Percentiles rank a stretch among this genome's conserved stretches.
phyloP scores from a whole-genome alignment of 1,140 invertebrate species.

The Eciton burchellii region DNA sequence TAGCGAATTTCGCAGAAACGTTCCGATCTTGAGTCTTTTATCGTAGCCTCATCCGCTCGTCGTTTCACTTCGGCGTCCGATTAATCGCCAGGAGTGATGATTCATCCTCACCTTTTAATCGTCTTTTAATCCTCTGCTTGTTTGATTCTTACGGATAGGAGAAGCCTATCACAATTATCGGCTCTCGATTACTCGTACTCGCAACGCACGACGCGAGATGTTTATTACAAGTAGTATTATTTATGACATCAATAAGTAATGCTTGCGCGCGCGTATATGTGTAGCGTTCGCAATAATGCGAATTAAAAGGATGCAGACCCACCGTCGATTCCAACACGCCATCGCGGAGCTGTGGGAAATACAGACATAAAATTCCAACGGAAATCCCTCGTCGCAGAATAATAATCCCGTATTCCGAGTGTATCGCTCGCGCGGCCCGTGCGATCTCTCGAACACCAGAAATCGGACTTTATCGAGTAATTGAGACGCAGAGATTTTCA shows the following conservation, averaged over 20 bases:
- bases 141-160: not conserved
- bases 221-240: not conserved
- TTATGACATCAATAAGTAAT: not conserved
- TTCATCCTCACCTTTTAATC: not conserved
- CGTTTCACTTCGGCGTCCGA: not conserved
- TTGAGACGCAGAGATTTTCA: constrained; percentile 65
- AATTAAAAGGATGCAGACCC: too few relatives aligned
- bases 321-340: not conserved
- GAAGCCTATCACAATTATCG: not conserved
- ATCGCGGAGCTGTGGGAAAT: not conserved
- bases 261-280: too few relatives aligned
- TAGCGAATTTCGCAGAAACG: constrained; percentile 69
- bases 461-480: constrained; percentile 49
- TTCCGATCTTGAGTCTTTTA: constrained; percentile 22
- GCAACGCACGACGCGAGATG: not conserved
- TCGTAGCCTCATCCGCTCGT: not conserved
- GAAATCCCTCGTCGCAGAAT: not conserved
- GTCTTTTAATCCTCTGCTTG: not conserved
- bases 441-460: not conserved
- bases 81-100: constrained; percentile 2
- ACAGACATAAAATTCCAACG: not conserved
- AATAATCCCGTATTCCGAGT: not conserved
- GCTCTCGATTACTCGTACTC: constrained; percentile 3
- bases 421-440: not conserved
- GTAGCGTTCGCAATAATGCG: too few relatives aligned